Percentiles rank a stretch among this genome's conserved stretches.
Evolutionary conservation across 2,888 invertebrate genomes (phyloP).

Genomic region (Drosophila atroscutellata): DNA sequence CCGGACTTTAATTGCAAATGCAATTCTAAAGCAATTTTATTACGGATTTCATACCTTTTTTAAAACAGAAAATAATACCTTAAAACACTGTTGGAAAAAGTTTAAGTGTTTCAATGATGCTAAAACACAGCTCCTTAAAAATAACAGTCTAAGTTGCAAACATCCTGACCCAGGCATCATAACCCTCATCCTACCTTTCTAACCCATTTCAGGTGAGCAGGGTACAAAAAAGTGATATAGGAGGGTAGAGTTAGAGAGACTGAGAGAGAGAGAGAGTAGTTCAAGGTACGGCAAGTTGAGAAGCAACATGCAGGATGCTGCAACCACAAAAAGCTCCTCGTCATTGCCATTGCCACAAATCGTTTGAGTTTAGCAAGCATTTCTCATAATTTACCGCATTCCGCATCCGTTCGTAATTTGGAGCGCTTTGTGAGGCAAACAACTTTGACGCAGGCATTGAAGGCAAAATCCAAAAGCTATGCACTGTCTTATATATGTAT

Average conservation of each 20-base stretch:
- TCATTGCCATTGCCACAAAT: conserved; percentile 44
- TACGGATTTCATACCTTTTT: neutral
- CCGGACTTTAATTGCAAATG: neutral
- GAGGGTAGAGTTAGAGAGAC: neutral
- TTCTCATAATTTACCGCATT: conserved; percentile 45
- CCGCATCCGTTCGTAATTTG: conserved; percentile 39
- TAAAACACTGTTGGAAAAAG: neutral
- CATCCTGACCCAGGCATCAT: neutral
- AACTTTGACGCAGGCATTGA: conserved; percentile 35
- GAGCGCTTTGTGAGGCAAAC: conserved; percentile 46
- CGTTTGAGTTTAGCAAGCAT: conserved; percentile 38
- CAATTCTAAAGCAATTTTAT: neutral
- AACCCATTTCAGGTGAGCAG: neutral
- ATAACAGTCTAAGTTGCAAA: neutral
- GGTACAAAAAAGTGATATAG: neutral
- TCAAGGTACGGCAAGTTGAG: conserved; percentile 10
- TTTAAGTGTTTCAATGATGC: neutral
- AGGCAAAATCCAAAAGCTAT: conserved; percentile 6
- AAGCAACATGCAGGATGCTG: conserved; percentile 2
- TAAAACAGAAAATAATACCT: neutral
- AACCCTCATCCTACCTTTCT: neutral
- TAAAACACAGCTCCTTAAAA: neutral
- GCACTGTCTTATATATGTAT: conserved; percentile 1
- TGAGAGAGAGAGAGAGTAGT: neutral
- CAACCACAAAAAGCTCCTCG: conserved; percentile 20